phyloP scores from a whole-genome alignment of 2,113 vertebrate species.

The Alces alces region DNA sequence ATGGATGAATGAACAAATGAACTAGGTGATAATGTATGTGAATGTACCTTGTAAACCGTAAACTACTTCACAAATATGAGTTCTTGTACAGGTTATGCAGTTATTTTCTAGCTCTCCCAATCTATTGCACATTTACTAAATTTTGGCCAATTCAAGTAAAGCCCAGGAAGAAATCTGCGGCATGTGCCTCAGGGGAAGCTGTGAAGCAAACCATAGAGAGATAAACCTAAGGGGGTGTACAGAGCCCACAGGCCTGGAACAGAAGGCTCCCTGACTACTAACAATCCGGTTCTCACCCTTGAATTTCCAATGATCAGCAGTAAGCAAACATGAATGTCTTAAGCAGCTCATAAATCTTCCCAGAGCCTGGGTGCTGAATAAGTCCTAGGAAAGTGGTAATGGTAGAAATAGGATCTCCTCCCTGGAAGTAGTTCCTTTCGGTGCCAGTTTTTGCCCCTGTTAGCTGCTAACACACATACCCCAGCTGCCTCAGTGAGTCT shows the following conservation, averaged over 20 bases:
- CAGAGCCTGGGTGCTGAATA: constrained; percentile 61
- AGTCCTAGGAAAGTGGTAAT: constrained; percentile 66
- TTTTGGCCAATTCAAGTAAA: not conserved
- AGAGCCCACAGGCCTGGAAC: not conserved
- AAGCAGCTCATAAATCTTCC: constrained; percentile 71
- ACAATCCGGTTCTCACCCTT: constrained; percentile 54
- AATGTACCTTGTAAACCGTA: not conserved
- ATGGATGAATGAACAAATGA: not conserved
- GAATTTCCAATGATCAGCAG: constrained; percentile 59
- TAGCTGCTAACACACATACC: constrained; percentile 65
- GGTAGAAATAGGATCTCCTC: constrained; percentile 65
- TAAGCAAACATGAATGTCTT: constrained; percentile 60
- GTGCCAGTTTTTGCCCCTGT: constrained; percentile 52
- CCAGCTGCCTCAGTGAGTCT: constrained; percentile 62
- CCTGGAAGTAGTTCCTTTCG: constrained; percentile 55
- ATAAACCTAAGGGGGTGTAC: not conserved
- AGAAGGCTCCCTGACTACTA: constrained; percentile 44
- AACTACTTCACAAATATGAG: not conserved
- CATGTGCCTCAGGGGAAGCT: not conserved
- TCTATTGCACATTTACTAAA: not conserved
- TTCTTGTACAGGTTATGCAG: not conserved
- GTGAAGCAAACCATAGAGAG: not conserved
- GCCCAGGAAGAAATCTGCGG: not conserved
- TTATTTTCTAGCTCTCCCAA: constrained; percentile 20
- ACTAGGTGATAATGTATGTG: not conserved